A percentile compares a stretch with the other conserved stretches of the same genome.
These are phyloP conservation scores for Drosophila chauvacae DNA, from an alignment of 1,140 invertebrate genomes.

Conservation along the genomic window DNA sequence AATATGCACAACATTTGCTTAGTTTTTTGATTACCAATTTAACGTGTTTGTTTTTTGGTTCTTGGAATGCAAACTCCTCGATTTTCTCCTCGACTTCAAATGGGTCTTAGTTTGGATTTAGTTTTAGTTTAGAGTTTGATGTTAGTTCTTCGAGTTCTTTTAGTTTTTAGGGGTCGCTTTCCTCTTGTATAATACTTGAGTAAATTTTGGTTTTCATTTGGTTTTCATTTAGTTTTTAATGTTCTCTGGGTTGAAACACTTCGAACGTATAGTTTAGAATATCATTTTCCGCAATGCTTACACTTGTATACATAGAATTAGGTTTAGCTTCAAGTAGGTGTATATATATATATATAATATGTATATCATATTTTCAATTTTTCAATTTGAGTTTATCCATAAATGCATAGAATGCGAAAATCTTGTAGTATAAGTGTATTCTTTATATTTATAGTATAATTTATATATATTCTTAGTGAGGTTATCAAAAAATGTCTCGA, in stretches of 20 bases:
- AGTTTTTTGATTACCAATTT: conserved; percentile 76
- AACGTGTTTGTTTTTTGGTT: conserved; percentile 59
- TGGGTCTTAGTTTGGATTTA: conserved; percentile 26
- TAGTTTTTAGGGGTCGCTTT: conserved; percentile 18
- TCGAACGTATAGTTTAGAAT: conserved; percentile 80
- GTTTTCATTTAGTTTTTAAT: conserved; percentile 15
- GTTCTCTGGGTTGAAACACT: conserved; percentile 68
- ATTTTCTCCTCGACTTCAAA: conserved; percentile 13
- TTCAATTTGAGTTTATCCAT: conserved; percentile 56
- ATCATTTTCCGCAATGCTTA: conserved; percentile 58
- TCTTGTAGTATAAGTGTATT: conserved; percentile 47
- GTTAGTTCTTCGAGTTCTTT: conserved; percentile 7
- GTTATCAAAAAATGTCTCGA: conserved; percentile 54
- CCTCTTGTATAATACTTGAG: conserved; percentile 70
- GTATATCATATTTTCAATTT: conserved; percentile 44
- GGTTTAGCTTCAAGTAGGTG: conserved; percentile 48
- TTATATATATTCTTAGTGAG: conserved; percentile 56
- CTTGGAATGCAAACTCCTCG: conserved; percentile 71
- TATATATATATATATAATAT: conserved; percentile 56
- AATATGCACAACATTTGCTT: conserved; percentile 80
- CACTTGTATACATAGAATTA: conserved; percentile 51
- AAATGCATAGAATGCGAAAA: conserved; percentile 80
- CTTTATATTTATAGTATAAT: conserved; percentile 10
- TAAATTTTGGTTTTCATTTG: conserved; percentile 58
- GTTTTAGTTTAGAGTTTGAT: conserved; percentile 15